Percentiles rank a stretch among this genome's conserved stretches.
Evolutionary conservation across 2,888 invertebrate species (phyloP).

Genomic region (Rhaphigaster nebulosa): DNA sequence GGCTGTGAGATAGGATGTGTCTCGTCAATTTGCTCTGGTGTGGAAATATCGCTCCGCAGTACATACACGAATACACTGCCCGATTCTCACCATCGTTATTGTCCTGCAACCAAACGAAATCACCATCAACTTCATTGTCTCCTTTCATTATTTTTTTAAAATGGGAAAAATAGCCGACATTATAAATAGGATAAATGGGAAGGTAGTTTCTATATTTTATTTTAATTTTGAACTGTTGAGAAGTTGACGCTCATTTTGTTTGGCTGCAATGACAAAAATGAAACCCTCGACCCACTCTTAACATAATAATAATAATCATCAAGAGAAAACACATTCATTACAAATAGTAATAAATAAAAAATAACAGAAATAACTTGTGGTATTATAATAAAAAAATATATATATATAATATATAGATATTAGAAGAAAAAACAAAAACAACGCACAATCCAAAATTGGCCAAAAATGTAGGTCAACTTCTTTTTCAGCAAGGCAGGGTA

Average conservation of each 20-base stretch:
- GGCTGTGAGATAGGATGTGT: slow-evolving; percentile 85
- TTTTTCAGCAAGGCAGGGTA: slow-evolving; percentile 74
- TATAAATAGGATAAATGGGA: slow-evolving; percentile 55
- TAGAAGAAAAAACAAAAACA: slow-evolving; percentile 68
- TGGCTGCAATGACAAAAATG: slow-evolving; percentile 65
- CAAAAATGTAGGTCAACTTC: slow-evolving; percentile 96
- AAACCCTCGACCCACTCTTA: slow-evolving; percentile 59
- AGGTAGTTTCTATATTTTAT: slow-evolving; percentile 57
- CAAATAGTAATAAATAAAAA: slow-evolving; percentile 61
- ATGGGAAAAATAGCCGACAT: slow-evolving; percentile 30
- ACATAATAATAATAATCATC: slow-evolving; percentile 47
- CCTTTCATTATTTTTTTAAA: slow-evolving; percentile 24
- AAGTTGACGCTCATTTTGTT: slow-evolving; percentile 93
- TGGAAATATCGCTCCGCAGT: slow-evolving; percentile 90
- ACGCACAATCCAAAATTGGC: slow-evolving; percentile 78
- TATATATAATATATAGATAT: slow-evolving; percentile 64
- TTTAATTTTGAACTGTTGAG: slow-evolving; percentile 69
- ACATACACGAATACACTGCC: slow-evolving; percentile 81
- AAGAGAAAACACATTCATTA: slow-evolving; percentile 64
- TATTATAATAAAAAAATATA: slow-evolving; percentile 59
- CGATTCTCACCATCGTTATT: slow-evolving; percentile 75
- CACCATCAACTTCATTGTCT: slow-evolving; percentile 84
- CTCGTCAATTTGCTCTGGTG: slow-evolving; percentile 92
- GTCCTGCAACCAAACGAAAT: slow-evolving; percentile 92
- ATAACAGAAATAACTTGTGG: slow-evolving; percentile 61